Evolutionary conservation across 2,888 invertebrate genomes (phyloP).

Genomic region (Sesamia inferens): DNA sequence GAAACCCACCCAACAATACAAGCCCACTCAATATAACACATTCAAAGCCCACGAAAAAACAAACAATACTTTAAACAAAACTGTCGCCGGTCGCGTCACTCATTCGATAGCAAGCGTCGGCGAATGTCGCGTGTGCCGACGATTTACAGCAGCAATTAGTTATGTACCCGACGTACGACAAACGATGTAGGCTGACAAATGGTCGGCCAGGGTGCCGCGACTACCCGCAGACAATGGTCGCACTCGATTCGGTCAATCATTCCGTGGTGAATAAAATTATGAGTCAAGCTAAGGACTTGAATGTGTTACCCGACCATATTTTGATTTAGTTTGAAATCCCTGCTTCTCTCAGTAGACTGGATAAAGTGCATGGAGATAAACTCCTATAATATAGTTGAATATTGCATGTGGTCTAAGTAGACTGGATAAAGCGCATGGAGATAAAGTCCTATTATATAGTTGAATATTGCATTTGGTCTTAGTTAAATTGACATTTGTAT

Average conservation of each 20-base stretch:
- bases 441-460: too few species aligned
- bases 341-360: slow-evolving; percentile 11
- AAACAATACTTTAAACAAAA: slow-evolving; percentile 48
- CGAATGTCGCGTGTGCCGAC: slow-evolving; percentile 65
- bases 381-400: too few species aligned
- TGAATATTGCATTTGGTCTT: too few species aligned
- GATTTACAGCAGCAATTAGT: slow-evolving; percentile 72
- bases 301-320: slow-evolving; percentile 42
- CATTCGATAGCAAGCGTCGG: slow-evolving; percentile 63
- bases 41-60: slow-evolving; percentile 39
- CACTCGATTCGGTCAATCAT: slow-evolving; percentile 66
- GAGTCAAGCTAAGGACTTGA: slow-evolving; percentile 54
- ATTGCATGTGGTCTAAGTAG: background rate
- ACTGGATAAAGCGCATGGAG: background rate
- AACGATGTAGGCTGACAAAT: slow-evolving; percentile 70
- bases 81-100: slow-evolving; percentile 62
- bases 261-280: slow-evolving; percentile 63
- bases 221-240: slow-evolving; percentile 69
- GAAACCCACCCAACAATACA: slow-evolving; percentile 38
- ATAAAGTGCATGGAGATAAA: background rate
- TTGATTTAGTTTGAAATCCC: slow-evolving; percentile 35
- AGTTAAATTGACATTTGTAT: background rate
- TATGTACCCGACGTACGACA: slow-evolving; percentile 69
- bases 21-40: slow-evolving; percentile 57
- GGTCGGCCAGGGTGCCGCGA: slow-evolving; percentile 66